phyloP scores from a whole-genome alignment of 2,888 invertebrate genomes.

The Meteorus cinctellus region DNA sequence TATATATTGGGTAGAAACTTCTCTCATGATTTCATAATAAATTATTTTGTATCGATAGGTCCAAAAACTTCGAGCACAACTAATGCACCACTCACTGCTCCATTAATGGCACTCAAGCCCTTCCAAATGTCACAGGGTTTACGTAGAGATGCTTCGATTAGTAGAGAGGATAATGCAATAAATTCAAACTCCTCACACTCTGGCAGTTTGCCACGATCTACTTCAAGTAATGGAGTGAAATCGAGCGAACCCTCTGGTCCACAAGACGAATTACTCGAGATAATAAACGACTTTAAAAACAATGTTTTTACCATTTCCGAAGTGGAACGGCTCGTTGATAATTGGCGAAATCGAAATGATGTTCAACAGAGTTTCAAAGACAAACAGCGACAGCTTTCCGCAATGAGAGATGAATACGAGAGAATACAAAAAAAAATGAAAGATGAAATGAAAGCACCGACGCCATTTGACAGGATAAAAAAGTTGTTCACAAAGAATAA shows the following conservation, averaged over 20 bases:
- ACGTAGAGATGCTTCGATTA: conserved; percentile 21
- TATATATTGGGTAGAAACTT: too few relatives aligned
- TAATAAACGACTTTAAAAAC: conserved; percentile 91
- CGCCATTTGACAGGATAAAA: conserved; percentile 86
- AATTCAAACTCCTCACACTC: conserved; percentile 39
- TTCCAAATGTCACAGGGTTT: conserved; percentile 10
- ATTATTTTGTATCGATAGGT: conserved; percentile 36
- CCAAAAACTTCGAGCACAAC: conserved; percentile 47
- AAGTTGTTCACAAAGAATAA: conserved; percentile 83
- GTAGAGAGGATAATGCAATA: conserved; percentile 45
- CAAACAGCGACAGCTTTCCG: conserved; percentile 86
- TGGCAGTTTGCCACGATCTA: conserved; percentile 51
- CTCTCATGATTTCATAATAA: not conserved
- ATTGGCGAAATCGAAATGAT: conserved; percentile 91
- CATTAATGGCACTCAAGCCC: conserved; percentile 46
- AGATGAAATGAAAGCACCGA: conserved; percentile 83
- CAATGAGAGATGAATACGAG: conserved; percentile 88
- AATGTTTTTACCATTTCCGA: conserved; percentile 90
- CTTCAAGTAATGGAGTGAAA: conserved; percentile 57
- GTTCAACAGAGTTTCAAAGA: conserved; percentile 90
- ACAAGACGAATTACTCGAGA: conserved; percentile 88
- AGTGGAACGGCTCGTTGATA: conserved; percentile 88
- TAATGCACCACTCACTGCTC: conserved; percentile 39
- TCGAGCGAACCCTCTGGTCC: conserved; percentile 64
- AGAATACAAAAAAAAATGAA: conserved; percentile 86